Evolutionary conservation across 2,888 invertebrate species (phyloP).

Genomic region (Erebia epiphron): DNA sequence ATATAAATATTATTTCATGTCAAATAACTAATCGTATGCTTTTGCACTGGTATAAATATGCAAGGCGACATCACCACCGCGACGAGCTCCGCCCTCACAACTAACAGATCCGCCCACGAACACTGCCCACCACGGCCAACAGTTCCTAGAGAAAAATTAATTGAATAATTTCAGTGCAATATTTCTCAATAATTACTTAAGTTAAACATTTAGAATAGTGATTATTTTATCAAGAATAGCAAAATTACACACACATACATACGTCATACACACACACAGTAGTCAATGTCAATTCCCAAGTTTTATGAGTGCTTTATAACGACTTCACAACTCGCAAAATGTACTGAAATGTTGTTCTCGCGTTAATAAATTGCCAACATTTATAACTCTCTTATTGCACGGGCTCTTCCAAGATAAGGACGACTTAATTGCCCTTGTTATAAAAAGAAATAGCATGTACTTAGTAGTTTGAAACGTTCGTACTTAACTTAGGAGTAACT

Average conservation of each 20-base stretch:
- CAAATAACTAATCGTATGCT: neutral
- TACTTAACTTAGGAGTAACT: too few relatives aligned
- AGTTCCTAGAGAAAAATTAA: too few relatives aligned
- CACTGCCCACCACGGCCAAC: too few relatives aligned
- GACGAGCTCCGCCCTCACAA: too few relatives aligned
- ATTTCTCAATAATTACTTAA: too few relatives aligned
- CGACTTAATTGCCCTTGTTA: constrained; percentile 14
- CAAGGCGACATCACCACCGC: too few relatives aligned
- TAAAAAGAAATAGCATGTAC: constrained; percentile 1
- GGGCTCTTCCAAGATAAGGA: constrained; percentile 14
- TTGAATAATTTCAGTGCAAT: too few relatives aligned
- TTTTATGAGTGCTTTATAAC: constrained; percentile 20
- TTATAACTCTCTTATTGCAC: constrained; percentile 24
- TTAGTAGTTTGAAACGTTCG: neutral
- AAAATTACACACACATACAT: neutral
- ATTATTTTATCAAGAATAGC: neutral
- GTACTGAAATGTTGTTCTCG: constrained; percentile 22
- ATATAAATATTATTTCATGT: neutral
- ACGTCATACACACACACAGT: neutral
- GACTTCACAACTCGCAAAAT: constrained; percentile 6
- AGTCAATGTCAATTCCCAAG: constrained; percentile 13
- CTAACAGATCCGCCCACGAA: too few relatives aligned
- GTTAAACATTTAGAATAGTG: neutral
- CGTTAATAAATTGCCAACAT: constrained; percentile 23
- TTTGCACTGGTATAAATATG: too few relatives aligned